These are phyloP conservation scores for Lordiphosa clarofinis DNA, from an alignment of 1,140 invertebrate genomes.

Conservation along the genomic window DNA sequence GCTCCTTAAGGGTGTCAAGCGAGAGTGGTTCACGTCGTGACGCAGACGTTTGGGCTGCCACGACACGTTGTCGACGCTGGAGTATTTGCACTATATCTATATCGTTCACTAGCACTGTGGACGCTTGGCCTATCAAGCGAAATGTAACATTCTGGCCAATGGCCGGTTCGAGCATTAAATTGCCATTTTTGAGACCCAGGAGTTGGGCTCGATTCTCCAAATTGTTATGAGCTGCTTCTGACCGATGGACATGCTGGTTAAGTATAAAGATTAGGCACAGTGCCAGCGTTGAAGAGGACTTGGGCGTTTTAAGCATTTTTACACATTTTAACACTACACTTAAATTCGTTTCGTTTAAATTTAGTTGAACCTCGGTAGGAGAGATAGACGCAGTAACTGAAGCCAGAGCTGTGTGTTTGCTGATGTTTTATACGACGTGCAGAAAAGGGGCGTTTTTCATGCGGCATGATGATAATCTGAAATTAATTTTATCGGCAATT, in stretches of 20 bases:
- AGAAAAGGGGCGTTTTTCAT: conserved; percentile 35
- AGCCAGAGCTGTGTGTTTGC: background rate
- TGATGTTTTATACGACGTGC: conserved; percentile 22
- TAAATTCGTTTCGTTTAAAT: too few relatives aligned
- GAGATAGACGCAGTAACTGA: conserved; percentile 19
- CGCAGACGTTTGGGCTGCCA: conserved; percentile 11
- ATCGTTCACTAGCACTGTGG: conserved; percentile 54
- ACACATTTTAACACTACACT: conserved; percentile 21
- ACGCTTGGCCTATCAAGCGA: conserved; percentile 50
- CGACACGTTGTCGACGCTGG: conserved; percentile 13
- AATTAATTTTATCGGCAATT: too few relatives aligned
- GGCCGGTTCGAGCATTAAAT: conserved; percentile 43
- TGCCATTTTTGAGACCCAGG: conserved; percentile 20
- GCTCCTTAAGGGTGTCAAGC: conserved; percentile 31
- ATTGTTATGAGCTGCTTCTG: conserved; percentile 1
- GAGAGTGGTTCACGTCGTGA: conserved; percentile 26
- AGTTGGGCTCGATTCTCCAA: conserved; percentile 4
- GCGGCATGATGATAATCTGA: background rate
- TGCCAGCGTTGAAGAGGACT: conserved; percentile 2
- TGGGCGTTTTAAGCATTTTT: conserved; percentile 16
- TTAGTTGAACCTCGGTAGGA: conserved; percentile 1
- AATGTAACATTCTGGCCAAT: conserved; percentile 56
- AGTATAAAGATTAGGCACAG: conserved; percentile 16
- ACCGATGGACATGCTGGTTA: background rate
- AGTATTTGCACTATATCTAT: conserved; percentile 42